Percentiles rank a stretch among this genome's conserved stretches.
These are phyloP conservation scores for Triops longicaudatus DNA, from an alignment of 1,140 invertebrate species.

Conservation along the genomic window DNA sequence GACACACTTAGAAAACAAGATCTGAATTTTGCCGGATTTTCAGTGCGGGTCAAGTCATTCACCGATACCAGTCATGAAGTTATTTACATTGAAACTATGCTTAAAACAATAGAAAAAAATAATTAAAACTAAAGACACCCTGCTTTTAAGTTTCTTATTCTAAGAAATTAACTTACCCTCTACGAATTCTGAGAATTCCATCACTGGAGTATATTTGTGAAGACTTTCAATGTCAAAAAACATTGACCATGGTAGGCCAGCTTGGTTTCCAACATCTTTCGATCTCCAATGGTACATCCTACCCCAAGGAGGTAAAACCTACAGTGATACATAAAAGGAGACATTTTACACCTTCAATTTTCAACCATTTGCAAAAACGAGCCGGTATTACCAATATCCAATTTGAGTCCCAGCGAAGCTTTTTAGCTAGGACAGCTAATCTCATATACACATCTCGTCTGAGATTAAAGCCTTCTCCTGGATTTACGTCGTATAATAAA, in stretches of 20 bases:
- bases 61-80: too few relatives aligned
- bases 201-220: conserved; percentile 66
- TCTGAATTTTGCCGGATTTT: too few relatives aligned
- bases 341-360: background rate
- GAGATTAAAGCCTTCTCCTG: conserved; percentile 92
- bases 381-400: conserved; percentile 45
- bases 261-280: conserved; percentile 43
- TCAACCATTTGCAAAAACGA: conserved; percentile 19
- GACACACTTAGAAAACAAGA: too few relatives aligned
- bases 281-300: conserved; percentile 82
- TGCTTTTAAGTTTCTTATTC: too few relatives aligned
- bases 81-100: too few relatives aligned
- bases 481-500: conserved; percentile 87
- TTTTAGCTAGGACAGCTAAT: conserved; percentile 68
- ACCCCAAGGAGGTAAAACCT: conserved; percentile 83
- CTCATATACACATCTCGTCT: conserved; percentile 90
- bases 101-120: too few relatives aligned
- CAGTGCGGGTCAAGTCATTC: too few relatives aligned
- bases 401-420: conserved; percentile 41
- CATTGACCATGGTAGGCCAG: conserved; percentile 58
- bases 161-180: conserved; percentile 41
- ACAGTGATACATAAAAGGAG: conserved; percentile 36
- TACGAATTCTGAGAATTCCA: conserved; percentile 79
- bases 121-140: too few relatives aligned
- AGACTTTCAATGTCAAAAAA: conserved; percentile 84